Evolutionary conservation across 2,797 vertebrate genomes (phyloP).

Genomic region (Crypturellus tataupa): DNA sequence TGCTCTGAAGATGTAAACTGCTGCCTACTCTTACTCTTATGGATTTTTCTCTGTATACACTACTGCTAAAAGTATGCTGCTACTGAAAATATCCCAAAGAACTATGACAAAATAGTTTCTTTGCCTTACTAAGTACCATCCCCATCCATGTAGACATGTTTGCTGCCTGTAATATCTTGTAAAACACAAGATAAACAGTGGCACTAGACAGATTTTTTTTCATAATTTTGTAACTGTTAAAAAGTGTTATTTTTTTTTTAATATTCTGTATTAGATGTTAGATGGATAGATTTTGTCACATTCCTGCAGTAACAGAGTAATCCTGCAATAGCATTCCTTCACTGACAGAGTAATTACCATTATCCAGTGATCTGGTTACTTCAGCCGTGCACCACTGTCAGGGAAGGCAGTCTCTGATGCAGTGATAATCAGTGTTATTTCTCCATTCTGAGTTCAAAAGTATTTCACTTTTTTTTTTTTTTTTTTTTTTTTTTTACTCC

Average conservation of each 20-base stretch:
- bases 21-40: neutral
- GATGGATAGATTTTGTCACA: neutral
- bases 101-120: neutral
- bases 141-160: neutral
- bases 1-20: slow-evolving; percentile 1
- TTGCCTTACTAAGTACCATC: neutral
- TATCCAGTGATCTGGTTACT: slow-evolving; percentile 19
- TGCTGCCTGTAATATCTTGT: neutral
- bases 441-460: slow-evolving; percentile 19
- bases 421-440: slow-evolving; percentile 6
- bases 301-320: slow-evolving; percentile 11
- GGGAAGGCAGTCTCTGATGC: slow-evolving; percentile 5
- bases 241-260: neutral
- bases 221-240: neutral
- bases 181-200: neutral
- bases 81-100: neutral
- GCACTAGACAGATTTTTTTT: neutral
- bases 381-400: neutral
- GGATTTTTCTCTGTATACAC: neutral
- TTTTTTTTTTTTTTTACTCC: slow-evolving; percentile 12
- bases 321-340: slow-evolving; percentile 15
- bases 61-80: neutral
- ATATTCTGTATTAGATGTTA: neutral
- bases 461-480: neutral
- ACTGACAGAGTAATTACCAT: neutral